Conservation (phyloP, 2,113 vertebrate genomes). For the Lynx canadensis region DNA sequence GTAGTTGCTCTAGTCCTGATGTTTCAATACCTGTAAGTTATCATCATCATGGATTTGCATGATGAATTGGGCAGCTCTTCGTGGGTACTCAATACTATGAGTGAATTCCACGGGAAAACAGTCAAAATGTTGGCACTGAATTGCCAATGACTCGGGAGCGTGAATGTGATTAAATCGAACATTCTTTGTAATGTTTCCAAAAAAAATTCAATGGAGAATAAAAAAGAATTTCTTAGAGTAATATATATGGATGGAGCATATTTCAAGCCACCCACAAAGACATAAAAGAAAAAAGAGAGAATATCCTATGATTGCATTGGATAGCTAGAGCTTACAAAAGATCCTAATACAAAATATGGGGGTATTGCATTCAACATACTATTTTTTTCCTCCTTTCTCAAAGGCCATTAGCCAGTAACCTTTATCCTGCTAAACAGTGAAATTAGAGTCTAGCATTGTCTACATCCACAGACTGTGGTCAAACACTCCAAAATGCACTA, state of each 20-base stretch:
- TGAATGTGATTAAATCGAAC: background rate
- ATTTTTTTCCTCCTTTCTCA: constrained; percentile 4
- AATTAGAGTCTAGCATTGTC: constrained; percentile 42
- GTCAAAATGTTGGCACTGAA: background rate
- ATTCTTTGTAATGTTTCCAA: background rate
- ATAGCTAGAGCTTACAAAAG: background rate
- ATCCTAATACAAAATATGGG: background rate
- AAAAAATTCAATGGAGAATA: background rate
- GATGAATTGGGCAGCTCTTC: background rate
- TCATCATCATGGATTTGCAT: background rate
- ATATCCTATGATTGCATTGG: background rate
- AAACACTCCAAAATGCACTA: constrained; percentile 41
- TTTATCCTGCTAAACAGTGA: constrained; percentile 27
- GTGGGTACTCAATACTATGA: background rate
- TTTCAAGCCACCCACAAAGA: constrained; percentile 22
- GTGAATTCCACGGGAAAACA: background rate
- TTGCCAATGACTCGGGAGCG: background rate
- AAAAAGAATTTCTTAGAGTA: background rate
- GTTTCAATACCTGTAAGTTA: background rate
- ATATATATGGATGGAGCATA: background rate
- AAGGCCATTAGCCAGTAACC: constrained; percentile 46
- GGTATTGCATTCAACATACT: background rate
- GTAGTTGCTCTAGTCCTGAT: background rate
- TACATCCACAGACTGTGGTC: background rate
- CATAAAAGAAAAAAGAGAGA: background rate